Evolutionary conservation across 2,888 invertebrate species (phyloP), one percentile per base, ranked within the genome.

Genomic region (Cataglyphis rosenhaueri): DNA sequence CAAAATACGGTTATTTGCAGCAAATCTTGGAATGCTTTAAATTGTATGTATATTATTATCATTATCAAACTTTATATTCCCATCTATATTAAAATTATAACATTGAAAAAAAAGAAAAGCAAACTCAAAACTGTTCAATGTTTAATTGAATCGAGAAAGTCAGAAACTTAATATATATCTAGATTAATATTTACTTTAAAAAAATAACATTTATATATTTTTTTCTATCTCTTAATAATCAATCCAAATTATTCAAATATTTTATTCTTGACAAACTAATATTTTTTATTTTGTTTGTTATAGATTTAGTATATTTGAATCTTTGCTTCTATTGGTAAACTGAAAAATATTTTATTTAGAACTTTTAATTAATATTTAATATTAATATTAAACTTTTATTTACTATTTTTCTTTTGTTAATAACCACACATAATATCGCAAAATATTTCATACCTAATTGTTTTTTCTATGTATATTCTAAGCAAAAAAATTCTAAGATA

Each of bases 1-100:
- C 29, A 57, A 66, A 57, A 57, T 78, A 21, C 10, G 0, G 15
- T 15, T 57, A 57, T 25, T 66, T 15, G 44, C 76, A 66, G 38
- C 41, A 44, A 57, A 68, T 12, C 32, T 44, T 82, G 76, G 76
- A 82, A 82, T 82, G 82, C 59, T 76, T 82, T 78, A 48, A 18
- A 65, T 65, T 48, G 12, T 38, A 41, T 61, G 25, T 35, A 2
- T 57, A 21, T 62, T 41, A 74, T 10, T 29, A 61, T 71, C 0
- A 44, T 81, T 32, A 29, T 41, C 18, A 55, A 78, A 78, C 1
- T 41, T 74, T 12, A 32, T 38, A 38, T 8, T 29, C 15, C 21
- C 15, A 6, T 9, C n/a, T 35, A 52, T 52, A 62, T 21, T 64
- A 64, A 25, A 5, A 35, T 64, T 44, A 57, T 48, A 44, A 76